Evolutionary conservation across 2,888 invertebrate genomes (phyloP), one percentile per base, ranked within the genome.

Genomic region (Malacosoma neustria): DNA sequence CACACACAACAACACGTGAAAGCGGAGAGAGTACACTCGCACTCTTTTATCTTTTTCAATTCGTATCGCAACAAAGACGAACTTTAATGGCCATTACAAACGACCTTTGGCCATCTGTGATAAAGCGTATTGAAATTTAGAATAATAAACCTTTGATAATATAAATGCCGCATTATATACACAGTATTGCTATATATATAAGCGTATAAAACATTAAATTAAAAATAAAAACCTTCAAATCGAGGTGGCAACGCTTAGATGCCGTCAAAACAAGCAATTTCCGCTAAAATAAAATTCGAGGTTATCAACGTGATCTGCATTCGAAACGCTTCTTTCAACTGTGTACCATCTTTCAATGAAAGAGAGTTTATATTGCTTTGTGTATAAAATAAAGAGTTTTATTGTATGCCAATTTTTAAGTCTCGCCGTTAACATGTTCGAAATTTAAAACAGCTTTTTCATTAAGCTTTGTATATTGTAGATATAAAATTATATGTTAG

Each of bases 11-110:
- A 45, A 49, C 44, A 54, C 60, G 72, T 67, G 80, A 82, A 84
- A 82, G 82, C 70, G 75, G 82, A 76, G 80, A 82, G 79, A 82
- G 82, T 81, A 81, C 76, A 71, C 54, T 73, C 74, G 69, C 61
- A 48, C 7, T 13, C 13, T 32, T 33, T 33, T 32, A 22, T 33
- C 22, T 29, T 33, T 36, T 13, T n/a, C 13, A 30, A 11, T 30
- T 30, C 13, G 13, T 29, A 13, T n/a, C 13, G 13, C 13, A 13
- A 35, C 35, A 33, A 33, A 33, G 22, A 9, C 22, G 22, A 5
- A 22, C 2, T 22, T 5, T 22, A 22, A 22, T 22, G 22, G 5
- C 5, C 9, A 22, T 7, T 2, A 3, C 22, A 22, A 22, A 22
- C 22, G 22, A 22, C 36, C 31, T 32, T 32, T 36, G 32, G 13